phyloP scores from a whole-genome alignment of 1,140 invertebrate species.

The Dendrolimus kikuchii region DNA sequence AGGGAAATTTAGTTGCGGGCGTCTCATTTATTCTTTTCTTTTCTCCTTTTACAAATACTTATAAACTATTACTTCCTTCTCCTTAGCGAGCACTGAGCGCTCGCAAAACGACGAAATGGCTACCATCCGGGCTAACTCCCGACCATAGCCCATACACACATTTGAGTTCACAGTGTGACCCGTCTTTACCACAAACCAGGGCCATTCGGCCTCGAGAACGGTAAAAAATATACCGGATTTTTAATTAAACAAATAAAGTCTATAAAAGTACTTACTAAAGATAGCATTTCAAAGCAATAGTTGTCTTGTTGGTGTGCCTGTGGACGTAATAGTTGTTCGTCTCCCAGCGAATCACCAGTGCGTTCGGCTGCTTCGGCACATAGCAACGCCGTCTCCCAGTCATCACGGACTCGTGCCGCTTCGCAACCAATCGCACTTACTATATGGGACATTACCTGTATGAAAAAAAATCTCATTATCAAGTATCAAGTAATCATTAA shows the following conservation, averaged over 20 bases:
- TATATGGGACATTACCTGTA: constrained; percentile 90
- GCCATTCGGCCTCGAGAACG: no score
- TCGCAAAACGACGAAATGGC: no score
- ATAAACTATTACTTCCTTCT: no score
- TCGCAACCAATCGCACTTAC: constrained; percentile 94
- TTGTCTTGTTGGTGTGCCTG: constrained; percentile 80
- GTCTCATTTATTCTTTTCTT: no score
- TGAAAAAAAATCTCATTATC: neutral
- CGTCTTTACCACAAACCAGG: no score
- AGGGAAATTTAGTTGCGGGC: no score
- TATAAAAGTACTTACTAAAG: constrained; percentile 76
- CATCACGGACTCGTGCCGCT: constrained; percentile 86
- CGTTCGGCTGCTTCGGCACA: constrained; percentile 46
- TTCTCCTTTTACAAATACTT: no score
- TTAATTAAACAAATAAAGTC: neutral
- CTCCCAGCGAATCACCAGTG: constrained; percentile 23
- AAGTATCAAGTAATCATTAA: neutral
- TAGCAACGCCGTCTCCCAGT: constrained; percentile 82
- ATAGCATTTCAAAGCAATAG: constrained; percentile 98
- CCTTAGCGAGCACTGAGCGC: no score
- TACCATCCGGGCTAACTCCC: no score
- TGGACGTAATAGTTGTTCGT: constrained; percentile 24
- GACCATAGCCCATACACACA: no score
- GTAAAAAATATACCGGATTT: no score
- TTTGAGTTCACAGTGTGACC: no score